Percentiles rank a stretch among this genome's conserved stretches.
phyloP scores from a whole-genome alignment of 2,113 vertebrate genomes.

The Pterocles gutturalis region DNA sequence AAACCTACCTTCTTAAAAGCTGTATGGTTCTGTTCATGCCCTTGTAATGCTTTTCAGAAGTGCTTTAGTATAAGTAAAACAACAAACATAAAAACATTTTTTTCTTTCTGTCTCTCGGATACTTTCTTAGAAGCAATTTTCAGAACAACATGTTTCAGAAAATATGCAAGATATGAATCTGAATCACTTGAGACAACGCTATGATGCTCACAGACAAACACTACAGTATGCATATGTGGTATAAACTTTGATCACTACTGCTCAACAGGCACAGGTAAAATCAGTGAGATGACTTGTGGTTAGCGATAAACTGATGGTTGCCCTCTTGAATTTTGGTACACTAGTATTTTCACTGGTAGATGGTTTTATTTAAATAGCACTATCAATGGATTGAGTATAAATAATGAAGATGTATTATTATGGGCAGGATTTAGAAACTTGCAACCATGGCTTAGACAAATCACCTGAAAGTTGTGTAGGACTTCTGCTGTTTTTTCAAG shows the following conservation, averaged over 20 bases:
- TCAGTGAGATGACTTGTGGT: neutral
- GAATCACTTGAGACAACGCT: neutral
- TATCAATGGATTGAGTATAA: neutral
- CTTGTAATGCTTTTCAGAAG: neutral
- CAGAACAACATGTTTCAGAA: neutral
- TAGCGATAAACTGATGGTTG: neutral
- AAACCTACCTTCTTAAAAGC: neutral
- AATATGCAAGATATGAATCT: neutral
- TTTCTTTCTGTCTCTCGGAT: neutral
- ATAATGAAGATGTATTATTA: neutral
- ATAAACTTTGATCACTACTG: neutral
- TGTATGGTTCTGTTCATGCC: neutral
- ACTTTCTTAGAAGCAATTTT: neutral
- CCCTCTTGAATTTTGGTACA: neutral
- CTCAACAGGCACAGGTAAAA: neutral
- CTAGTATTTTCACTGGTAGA: neutral
- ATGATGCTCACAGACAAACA: neutral
- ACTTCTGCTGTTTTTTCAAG: neutral
- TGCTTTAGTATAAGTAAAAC: neutral
- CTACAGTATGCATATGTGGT: neutral
- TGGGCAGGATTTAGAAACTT: neutral
- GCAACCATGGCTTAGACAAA: neutral
- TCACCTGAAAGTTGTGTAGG: neutral
- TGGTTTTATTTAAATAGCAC: neutral
- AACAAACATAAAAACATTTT: neutral